Evolutionary conservation across 1,140 invertebrate species (phyloP).

Genomic region (Oedothorax gibbosus): DNA sequence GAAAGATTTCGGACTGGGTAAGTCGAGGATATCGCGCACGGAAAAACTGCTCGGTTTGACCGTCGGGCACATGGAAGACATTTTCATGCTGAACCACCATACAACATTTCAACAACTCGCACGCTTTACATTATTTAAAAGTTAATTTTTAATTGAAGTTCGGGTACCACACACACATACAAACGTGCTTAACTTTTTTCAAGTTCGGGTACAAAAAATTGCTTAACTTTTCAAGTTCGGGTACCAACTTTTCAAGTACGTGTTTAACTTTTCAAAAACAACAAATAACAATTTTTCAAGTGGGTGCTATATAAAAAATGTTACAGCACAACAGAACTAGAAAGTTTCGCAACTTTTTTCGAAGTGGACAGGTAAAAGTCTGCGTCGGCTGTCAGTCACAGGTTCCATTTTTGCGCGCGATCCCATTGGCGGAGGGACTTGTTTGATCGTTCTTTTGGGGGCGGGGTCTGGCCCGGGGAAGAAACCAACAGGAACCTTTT

Average conservation of each 20-base stretch:
- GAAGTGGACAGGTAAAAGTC: too few relatives aligned
- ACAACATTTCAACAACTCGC: neutral
- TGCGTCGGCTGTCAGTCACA: constrained; percentile 32
- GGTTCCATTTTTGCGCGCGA: constrained; percentile 28
- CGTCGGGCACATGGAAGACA: constrained; percentile 33
- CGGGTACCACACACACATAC: too few relatives aligned
- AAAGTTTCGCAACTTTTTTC: neutral
- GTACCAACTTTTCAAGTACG: neutral
- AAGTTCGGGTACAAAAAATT: neutral
- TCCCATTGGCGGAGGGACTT: constrained; percentile 29
- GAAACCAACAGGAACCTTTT: constrained; percentile 46
- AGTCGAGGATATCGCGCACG: constrained; percentile 58
- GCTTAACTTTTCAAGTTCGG: neutral
- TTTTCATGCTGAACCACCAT: constrained; percentile 57
- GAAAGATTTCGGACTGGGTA: constrained; percentile 48
- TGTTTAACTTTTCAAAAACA: neutral
- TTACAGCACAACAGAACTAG: neutral
- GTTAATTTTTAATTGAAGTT: neutral
- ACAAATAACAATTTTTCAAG: neutral
- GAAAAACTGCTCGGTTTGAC: constrained; percentile 53
- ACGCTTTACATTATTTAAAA: neutral
- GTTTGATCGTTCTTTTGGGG: constrained; percentile 44
- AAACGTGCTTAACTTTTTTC: neutral
- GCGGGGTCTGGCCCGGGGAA: constrained; percentile 41
- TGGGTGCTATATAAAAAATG: constrained; percentile 19